A percentile compares a stretch with the other conserved stretches of the same genome.
These are phyloP conservation scores for Python bivittatus DNA, from an alignment of 2,113 vertebrate genomes.

Conservation along the genomic window DNA sequence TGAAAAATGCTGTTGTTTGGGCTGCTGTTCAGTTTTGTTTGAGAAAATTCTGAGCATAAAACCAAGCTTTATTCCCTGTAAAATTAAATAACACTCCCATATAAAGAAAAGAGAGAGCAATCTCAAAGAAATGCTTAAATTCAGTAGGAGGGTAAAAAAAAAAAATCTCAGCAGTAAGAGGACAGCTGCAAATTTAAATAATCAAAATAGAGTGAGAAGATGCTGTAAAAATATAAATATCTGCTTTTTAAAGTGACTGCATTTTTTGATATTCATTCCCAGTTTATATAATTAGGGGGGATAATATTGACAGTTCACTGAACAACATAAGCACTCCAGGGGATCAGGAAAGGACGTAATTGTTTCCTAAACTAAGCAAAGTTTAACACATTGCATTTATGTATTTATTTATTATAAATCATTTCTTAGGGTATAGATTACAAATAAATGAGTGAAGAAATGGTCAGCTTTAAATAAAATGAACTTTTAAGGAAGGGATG, in stretches of 20 bases:
- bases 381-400: background rate
- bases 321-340: background rate
- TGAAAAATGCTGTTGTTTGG: slow-evolving; percentile 6
- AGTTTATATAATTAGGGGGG: slow-evolving; percentile 15
- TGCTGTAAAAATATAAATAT: slow-evolving; percentile 16
- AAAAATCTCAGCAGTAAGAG: background rate
- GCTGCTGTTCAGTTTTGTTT: background rate
- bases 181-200: slow-evolving; percentile 34
- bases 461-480: background rate
- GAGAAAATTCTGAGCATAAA: slow-evolving; percentile 3
- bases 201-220: slow-evolving; percentile 19
- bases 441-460: background rate
- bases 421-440: background rate
- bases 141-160: background rate
- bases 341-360: background rate
- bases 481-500: background rate
- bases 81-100: background rate
- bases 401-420: background rate
- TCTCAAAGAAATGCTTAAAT: slow-evolving; percentile 8
- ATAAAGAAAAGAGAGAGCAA: background rate
- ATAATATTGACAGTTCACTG: slow-evolving; percentile 19
- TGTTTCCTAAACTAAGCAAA: background rate
- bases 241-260: background rate
- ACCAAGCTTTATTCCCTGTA: slow-evolving; percentile 5
- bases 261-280: slow-evolving; percentile 19